These are phyloP conservation scores for Drosophila pseudoananassae DNA, from an alignment of 1,140 invertebrate species.

Conservation along the genomic window DNA sequence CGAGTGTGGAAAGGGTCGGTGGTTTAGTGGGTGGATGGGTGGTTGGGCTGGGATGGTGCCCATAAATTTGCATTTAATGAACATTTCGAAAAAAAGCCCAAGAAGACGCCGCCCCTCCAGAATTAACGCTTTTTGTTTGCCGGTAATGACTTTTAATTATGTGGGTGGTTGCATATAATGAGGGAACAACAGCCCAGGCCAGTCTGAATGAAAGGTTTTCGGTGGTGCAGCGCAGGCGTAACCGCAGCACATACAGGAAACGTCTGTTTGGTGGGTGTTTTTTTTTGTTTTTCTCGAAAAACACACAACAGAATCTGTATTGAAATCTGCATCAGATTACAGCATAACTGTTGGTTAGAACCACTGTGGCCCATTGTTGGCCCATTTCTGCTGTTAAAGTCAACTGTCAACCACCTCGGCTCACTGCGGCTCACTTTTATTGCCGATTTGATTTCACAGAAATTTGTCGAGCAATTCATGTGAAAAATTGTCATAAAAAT, in stretches of 20 bases:
- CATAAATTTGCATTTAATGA: slow-evolving; percentile 82
- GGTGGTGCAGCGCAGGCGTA: slow-evolving; percentile 58
- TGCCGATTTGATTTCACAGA: slow-evolving; percentile 39
- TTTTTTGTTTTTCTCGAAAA: background rate
- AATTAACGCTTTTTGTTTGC: slow-evolving; percentile 66
- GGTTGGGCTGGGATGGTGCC: slow-evolving; percentile 14
- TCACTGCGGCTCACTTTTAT: slow-evolving; percentile 12
- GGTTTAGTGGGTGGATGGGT: background rate
- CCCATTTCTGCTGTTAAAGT: slow-evolving; percentile 41
- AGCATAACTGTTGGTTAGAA: slow-evolving; percentile 27
- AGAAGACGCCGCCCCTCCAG: slow-evolving; percentile 28
- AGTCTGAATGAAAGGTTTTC: slow-evolving; percentile 24
- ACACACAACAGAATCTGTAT: slow-evolving; percentile 7
- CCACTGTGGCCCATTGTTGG: slow-evolving; percentile 31
- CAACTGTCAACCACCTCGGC: background rate
- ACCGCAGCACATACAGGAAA: slow-evolving; percentile 58
- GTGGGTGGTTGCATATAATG: slow-evolving; percentile 53
- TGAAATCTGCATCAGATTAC: slow-evolving; percentile 39
- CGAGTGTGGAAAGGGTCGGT: background rate
- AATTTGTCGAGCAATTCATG: slow-evolving; percentile 63
- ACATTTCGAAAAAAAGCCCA: slow-evolving; percentile 49
- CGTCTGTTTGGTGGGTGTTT: slow-evolving; percentile 56
- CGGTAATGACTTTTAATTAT: slow-evolving; percentile 77
- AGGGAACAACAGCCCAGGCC: background rate
- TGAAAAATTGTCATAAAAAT: slow-evolving; percentile 82